Percentiles rank a stretch among this genome's conserved stretches.
Evolutionary conservation across 2,888 invertebrate genomes (phyloP).

Genomic region (Heteromyza rotundicornis): DNA sequence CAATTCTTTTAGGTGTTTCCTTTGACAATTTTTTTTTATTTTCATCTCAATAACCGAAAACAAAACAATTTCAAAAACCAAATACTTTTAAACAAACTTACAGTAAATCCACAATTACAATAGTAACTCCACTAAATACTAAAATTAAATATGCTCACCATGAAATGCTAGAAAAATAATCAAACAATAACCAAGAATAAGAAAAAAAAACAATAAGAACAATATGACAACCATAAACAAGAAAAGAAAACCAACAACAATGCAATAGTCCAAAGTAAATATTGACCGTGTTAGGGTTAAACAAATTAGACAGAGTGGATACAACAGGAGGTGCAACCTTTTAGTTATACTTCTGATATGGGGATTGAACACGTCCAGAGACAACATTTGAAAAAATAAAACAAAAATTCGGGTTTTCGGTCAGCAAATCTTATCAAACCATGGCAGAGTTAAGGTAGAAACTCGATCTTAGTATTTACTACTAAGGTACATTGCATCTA

Average conservation of each 20-base stretch:
- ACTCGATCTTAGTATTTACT: too few relatives aligned
- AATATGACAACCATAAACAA: slow-evolving; percentile 34
- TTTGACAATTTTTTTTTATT: slow-evolving; percentile 37
- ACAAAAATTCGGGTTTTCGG: too few relatives aligned
- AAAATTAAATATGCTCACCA: slow-evolving; percentile 3
- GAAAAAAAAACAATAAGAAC: slow-evolving; percentile 34
- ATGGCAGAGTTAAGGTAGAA: too few relatives aligned
- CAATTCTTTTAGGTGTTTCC: slow-evolving; percentile 30
- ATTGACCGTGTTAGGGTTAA: slow-evolving; percentile 49
- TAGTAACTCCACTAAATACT: background rate
- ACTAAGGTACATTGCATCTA: too few relatives aligned
- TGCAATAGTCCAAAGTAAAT: slow-evolving; percentile 62
- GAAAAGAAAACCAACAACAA: slow-evolving; percentile 30
- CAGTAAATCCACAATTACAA: slow-evolving; percentile 15
- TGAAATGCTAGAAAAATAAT: background rate
- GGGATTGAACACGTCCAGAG: too few relatives aligned
- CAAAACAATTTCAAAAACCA: slow-evolving; percentile 3
- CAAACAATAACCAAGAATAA: slow-evolving; percentile 8
- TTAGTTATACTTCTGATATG: background rate
- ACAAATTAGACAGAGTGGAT: background rate
- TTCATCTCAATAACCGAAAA: slow-evolving; percentile 18
- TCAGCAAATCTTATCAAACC: too few relatives aligned
- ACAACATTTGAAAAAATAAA: too few relatives aligned
- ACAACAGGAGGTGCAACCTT: background rate
- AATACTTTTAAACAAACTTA: slow-evolving; percentile 1